Percentiles rank a stretch among this genome's conserved stretches.
Evolutionary conservation across 2,888 invertebrate genomes (phyloP).

Genomic region (Entomobrya multifasciata): DNA sequence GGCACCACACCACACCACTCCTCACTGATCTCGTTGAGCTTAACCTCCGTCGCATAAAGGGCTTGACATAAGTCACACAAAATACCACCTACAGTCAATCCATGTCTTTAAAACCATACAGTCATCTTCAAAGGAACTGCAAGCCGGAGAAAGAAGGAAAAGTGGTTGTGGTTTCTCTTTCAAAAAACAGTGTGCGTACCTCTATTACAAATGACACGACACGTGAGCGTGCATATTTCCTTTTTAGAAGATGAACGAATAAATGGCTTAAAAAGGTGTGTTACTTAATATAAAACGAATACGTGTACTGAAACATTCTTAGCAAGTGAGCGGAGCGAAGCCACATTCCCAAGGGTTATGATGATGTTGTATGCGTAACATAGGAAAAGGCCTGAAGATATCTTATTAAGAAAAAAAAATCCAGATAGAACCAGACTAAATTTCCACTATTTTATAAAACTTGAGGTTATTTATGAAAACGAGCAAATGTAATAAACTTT

Average conservation of each 20-base stretch:
- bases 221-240: slow-evolving; percentile 54
- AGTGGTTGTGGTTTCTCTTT: not conserved
- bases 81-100: not conserved
- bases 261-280: not conserved
- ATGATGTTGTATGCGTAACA: too few relatives aligned
- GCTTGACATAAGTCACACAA: slow-evolving; percentile 30
- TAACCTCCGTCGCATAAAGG: slow-evolving; percentile 23
- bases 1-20: not conserved
- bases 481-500: too few relatives aligned
- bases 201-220: slow-evolving; percentile 10
- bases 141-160: not conserved
- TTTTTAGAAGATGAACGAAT: not conserved
- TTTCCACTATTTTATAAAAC: too few relatives aligned
- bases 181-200: not conserved
- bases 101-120: not conserved
- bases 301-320: not conserved
- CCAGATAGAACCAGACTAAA: too few relatives aligned
- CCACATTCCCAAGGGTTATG: too few relatives aligned
- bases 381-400: too few relatives aligned
- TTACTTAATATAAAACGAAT: not conserved
- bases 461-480: too few relatives aligned
- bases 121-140: not conserved
- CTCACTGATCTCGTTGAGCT: slow-evolving; percentile 19
- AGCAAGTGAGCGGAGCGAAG: slow-evolving; percentile 13
- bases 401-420: too few relatives aligned